These are phyloP conservation scores for Carlito syrichta DNA, from an alignment of 2,113 vertebrate species.

Conservation along the genomic window DNA sequence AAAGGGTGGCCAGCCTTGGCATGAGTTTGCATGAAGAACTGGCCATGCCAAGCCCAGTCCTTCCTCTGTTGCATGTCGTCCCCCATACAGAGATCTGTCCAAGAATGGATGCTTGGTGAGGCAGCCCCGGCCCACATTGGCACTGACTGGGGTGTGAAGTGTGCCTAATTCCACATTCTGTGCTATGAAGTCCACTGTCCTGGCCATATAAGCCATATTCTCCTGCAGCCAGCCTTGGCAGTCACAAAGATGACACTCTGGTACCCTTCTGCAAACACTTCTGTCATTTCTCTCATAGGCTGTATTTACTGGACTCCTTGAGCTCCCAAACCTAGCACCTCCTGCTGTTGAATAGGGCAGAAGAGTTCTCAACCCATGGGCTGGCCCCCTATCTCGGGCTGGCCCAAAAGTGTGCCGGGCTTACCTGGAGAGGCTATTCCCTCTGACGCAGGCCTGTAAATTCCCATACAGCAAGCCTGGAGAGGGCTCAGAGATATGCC, in stretches of 20 bases:
- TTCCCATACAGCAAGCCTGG: not conserved
- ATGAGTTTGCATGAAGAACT: not conserved
- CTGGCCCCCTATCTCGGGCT: not conserved
- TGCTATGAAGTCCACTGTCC: not conserved
- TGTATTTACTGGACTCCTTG: not conserved
- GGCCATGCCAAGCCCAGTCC: not conserved
- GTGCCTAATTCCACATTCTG: not conserved
- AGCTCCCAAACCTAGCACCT: accelerated
- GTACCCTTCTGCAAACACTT: not conserved
- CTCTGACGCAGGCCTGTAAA: not conserved
- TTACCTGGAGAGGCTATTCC: not conserved
- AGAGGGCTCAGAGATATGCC: not conserved
- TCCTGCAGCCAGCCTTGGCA: not conserved
- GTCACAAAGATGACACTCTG: not conserved
- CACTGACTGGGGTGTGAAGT: not conserved
- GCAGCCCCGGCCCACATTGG: not conserved
- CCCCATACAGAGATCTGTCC: not conserved
- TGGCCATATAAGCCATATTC: not conserved
- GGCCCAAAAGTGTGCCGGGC: no score
- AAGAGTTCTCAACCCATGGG: not conserved
- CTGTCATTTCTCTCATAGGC: not conserved
- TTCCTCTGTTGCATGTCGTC: not conserved
- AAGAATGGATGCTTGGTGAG: not conserved
- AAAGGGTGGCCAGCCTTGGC: not conserved
- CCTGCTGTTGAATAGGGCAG: not conserved